Percentiles rank a stretch among this genome's conserved stretches.
Conservation (phyloP, 2,113 vertebrate species). For the western clawed frog (Xenopus tropicalis) region UCB_Xtro_10.0 CM004452.2:20031001-20031500, state of each 20-base stretch:
- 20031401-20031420: neutral
- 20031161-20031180: constrained; percentile 25
- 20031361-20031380: constrained; percentile 98
- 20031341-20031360: constrained; percentile 95
- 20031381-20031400: constrained; percentile 93
- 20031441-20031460: neutral
- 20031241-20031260: constrained; percentile 49
- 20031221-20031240: neutral
- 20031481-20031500: too few species aligned
- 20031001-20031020: too few species aligned
- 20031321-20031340: constrained; percentile 98
- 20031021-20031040: too few species aligned
- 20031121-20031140: constrained; percentile 14
- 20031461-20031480: neutral
- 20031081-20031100: neutral
- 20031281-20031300: constrained; percentile 98
- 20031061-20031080: too few species aligned
- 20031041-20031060: too few species aligned
- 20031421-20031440: too few species aligned
- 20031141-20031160: constrained; percentile 10
- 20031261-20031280: constrained; percentile 96
- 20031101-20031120: constrained; percentile 8
- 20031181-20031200: constrained; percentile 10
- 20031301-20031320: constrained; percentile 93
- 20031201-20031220: neutral